A percentile compares a stretch with the other conserved stretches of the same genome.
phyloP scores from a whole-genome alignment of 2,888 invertebrate species.

The Tillus elongatus region DNA sequence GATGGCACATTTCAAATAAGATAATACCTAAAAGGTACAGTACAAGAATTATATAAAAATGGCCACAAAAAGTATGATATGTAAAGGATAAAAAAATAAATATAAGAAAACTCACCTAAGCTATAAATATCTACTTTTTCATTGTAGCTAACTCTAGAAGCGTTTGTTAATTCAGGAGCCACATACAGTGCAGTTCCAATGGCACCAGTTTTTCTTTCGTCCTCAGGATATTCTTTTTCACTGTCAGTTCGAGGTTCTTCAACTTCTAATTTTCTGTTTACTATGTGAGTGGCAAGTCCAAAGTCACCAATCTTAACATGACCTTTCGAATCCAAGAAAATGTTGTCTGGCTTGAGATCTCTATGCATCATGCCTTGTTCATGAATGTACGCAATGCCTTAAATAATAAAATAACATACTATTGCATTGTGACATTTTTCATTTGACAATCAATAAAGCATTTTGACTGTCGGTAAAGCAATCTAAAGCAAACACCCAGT shows the following conservation, averaged over 20 bases:
- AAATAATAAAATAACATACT: slow-evolving; percentile 10
- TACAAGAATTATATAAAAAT: background rate
- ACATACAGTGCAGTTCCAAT: slow-evolving; percentile 94
- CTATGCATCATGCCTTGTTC: slow-evolving; percentile 84
- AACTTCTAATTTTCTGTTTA: slow-evolving; percentile 35
- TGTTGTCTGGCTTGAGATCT: slow-evolving; percentile 82
- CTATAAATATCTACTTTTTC: slow-evolving; percentile 70
- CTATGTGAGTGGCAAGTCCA: slow-evolving; percentile 82
- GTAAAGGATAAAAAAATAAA: background rate
- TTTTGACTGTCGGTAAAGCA: no score
- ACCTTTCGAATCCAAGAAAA: slow-evolving; percentile 89
- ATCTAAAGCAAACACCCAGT: no score
- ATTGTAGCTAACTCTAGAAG: slow-evolving; percentile 67
- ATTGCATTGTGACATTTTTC: background rate
- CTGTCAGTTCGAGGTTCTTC: slow-evolving; percentile 18
- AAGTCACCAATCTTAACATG: slow-evolving; percentile 98
- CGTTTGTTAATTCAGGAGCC: slow-evolving; percentile 79
- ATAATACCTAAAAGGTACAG: slow-evolving; percentile 67
- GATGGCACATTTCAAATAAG: slow-evolving; percentile 91
- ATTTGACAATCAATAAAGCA: background rate
- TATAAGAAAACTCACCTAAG: slow-evolving; percentile 47
- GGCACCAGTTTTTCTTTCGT: slow-evolving; percentile 60
- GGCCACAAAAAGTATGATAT: background rate
- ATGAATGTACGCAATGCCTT: slow-evolving; percentile 77
- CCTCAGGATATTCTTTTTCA: slow-evolving; percentile 36